A percentile compares a stretch with the other conserved stretches of the same genome.
Evolutionary conservation across 2,797 vertebrate genomes (phyloP).

Genomic region (Erpetoichthys calabaricus): DNA sequence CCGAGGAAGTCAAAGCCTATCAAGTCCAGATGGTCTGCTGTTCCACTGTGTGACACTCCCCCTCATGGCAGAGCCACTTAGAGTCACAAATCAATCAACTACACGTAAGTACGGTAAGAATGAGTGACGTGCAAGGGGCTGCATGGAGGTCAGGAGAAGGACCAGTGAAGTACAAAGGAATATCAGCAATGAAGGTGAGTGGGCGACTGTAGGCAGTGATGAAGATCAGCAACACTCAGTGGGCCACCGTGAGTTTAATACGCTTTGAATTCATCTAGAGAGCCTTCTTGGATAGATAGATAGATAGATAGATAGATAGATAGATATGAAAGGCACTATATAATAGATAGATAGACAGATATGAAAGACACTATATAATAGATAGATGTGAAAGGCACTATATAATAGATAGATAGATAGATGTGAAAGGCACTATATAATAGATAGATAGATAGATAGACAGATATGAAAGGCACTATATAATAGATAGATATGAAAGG

Average conservation of each 20-base stretch:
- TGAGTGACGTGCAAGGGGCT: neutral
- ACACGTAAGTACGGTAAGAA: too few species aligned
- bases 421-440: neutral
- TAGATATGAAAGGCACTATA: too few species aligned
- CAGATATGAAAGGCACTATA: too few species aligned
- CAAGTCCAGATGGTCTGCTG: too few species aligned
- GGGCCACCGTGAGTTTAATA: neutral
- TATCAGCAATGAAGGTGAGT: neutral
- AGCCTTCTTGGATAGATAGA: neutral
- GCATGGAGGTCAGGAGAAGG: neutral
- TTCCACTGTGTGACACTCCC: too few species aligned
- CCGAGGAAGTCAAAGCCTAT: too few species aligned
- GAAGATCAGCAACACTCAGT: neutral
- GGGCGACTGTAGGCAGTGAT: neutral
- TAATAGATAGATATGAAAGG: neutral
- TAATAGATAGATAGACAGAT: constrained; percentile 1
- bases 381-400: too few species aligned
- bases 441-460: neutral
- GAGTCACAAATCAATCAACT: too few species aligned
- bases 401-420: too few species aligned
- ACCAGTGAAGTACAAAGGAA: neutral
- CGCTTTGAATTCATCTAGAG: neutral
- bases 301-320: neutral
- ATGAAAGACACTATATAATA: too few species aligned
- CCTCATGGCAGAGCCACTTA: too few species aligned